Conservation (phyloP, 1,140 invertebrate genomes). For the Hesperophylax magnus region DNA sequence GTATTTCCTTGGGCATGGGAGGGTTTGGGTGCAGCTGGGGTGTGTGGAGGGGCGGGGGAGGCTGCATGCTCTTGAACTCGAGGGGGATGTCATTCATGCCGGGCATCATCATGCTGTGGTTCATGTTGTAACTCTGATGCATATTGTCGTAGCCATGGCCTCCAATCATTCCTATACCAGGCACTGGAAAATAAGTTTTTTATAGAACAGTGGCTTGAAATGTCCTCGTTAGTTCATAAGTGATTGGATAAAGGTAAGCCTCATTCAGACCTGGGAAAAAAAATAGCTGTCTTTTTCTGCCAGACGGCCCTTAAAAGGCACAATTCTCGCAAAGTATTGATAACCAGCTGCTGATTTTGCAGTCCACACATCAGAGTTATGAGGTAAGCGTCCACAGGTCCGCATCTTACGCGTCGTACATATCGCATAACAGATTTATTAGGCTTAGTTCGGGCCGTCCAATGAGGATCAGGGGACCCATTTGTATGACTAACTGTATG, state of each 20-base stretch:
- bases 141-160: conserved; percentile 42
- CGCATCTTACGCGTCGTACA: no score
- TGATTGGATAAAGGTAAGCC: neutral
- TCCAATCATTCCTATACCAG: conserved; percentile 51
- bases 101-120: conserved; percentile 61
- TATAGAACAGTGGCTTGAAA: neutral
- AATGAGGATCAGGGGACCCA: no score
- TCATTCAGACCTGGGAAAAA: neutral
- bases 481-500: no score
- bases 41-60: conserved; percentile 1
- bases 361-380: no score
- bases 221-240: no score
- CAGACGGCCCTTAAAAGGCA: neutral
- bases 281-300: neutral
- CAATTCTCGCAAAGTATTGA: neutral
- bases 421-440: no score
- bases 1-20: neutral
- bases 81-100: conserved; percentile 78
- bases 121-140: conserved; percentile 53
- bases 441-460: no score
- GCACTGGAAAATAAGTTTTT: conserved; percentile 43
- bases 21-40: neutral
- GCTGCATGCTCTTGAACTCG: conserved; percentile 73
- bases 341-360: no score
- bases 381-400: no score